phyloP scores from a whole-genome alignment of 1,140 invertebrate species.

The Drosophila ohnishii region DNA sequence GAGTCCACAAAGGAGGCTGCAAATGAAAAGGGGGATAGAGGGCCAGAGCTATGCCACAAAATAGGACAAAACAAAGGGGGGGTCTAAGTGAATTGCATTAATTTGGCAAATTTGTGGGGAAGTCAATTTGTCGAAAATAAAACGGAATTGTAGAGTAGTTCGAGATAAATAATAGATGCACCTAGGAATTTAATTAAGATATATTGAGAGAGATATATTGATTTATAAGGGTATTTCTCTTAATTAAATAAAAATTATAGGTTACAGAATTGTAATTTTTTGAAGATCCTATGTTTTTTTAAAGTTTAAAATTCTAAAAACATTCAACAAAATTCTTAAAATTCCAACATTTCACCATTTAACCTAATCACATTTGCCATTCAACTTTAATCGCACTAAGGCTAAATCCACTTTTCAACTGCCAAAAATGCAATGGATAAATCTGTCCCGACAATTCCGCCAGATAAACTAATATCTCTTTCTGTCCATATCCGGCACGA shows the following conservation, averaged over 20 bases:
- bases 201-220: not conserved
- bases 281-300: no score
- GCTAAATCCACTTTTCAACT: slow-evolving; percentile 21
- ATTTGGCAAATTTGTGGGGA: not conserved
- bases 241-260: not conserved
- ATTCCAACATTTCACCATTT: not conserved
- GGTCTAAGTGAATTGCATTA: slow-evolving; percentile 27
- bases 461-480: slow-evolving; percentile 55
- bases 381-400: slow-evolving; percentile 26
- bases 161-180: not conserved
- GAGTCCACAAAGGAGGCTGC: slow-evolving; percentile 30
- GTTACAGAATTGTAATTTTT: not conserved
- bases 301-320: not conserved
- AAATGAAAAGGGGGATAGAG: not conserved
- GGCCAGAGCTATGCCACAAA: not conserved
- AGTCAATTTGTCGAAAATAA: not conserved
- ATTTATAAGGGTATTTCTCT: not conserved
- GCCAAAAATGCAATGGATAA: slow-evolving; percentile 36
- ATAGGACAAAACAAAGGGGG: slow-evolving; percentile 18
- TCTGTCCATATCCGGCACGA: slow-evolving; percentile 43
- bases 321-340: not conserved
- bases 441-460: slow-evolving; percentile 42
- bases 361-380: slow-evolving; percentile 12
- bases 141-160: not conserved
- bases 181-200: slow-evolving; percentile 5